phyloP scores from a whole-genome alignment of 2,888 invertebrate genomes.

The Lepidochitona cinerea region DNA sequence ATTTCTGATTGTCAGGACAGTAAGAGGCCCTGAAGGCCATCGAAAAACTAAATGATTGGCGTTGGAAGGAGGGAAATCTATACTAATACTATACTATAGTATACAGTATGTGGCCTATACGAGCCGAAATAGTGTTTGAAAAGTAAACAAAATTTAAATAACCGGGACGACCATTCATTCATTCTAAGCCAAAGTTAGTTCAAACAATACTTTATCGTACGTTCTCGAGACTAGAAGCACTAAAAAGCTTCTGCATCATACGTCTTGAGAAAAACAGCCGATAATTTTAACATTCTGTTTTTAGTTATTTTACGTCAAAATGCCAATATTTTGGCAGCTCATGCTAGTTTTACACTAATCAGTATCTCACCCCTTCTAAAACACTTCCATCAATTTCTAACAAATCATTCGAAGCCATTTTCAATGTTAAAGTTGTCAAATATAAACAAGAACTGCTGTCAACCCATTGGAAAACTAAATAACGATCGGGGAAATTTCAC shows the following conservation, averaged over 20 bases:
- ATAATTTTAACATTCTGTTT: background rate
- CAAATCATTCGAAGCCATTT: constrained; percentile 7
- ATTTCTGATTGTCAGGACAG: no score
- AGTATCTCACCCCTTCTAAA: constrained; percentile 81
- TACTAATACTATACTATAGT: no score
- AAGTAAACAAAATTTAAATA: no score
- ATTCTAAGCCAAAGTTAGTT: no score
- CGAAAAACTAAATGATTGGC: no score
- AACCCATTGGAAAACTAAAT: background rate
- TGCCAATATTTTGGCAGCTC: background rate
- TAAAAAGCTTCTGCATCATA: background rate
- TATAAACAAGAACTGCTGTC: background rate
- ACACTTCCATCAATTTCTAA: constrained; percentile 82
- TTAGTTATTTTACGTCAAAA: background rate
- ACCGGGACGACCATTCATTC: no score
- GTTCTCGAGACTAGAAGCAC: background rate
- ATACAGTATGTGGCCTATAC: no score
- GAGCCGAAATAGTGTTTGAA: no score
- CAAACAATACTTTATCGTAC: no score
- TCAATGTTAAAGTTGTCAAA: background rate
- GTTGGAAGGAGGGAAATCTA: no score
- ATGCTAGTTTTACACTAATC: background rate
- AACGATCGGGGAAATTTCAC: background rate
- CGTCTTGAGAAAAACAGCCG: background rate
- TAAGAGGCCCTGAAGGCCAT: no score